Conservation (phyloP, 2,797 vertebrate species). For the Pantherophis alleghaniensis region DNA sequence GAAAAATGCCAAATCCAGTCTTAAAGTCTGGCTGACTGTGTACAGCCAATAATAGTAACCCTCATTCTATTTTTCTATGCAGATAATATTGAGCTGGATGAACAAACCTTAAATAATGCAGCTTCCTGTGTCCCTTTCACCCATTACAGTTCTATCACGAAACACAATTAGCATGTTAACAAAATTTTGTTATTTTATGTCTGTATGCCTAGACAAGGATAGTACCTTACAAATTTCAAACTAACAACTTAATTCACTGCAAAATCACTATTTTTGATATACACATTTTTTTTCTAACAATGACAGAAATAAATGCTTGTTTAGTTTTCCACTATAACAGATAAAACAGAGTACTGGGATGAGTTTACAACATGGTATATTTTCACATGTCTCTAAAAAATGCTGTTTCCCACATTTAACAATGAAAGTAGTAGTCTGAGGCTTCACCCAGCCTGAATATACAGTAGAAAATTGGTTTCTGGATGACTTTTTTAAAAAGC, state of each 20-base stretch:
- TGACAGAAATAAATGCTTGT: neutral
- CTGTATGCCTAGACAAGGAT: neutral
- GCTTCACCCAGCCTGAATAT: neutral
- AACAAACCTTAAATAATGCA: neutral
- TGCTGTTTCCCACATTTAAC: slow-evolving; percentile 11
- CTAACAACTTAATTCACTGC: neutral
- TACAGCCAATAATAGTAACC: neutral
- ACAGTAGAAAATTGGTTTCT: neutral
- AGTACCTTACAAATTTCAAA: neutral
- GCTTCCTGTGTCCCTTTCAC: neutral
- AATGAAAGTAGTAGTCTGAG: neutral
- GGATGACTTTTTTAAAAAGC: neutral
- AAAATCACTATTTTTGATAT: neutral
- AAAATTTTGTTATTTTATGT: neutral
- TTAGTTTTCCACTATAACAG: slow-evolving; percentile 25
- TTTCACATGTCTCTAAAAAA: slow-evolving; percentile 33
- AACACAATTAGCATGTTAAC: neutral
- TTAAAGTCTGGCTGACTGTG: neutral
- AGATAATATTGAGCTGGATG: neutral
- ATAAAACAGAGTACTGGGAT: neutral
- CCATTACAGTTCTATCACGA: neutral
- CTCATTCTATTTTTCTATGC: neutral
- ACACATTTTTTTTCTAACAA: neutral
- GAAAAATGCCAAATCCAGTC: neutral
- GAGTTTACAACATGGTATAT: neutral